phyloP scores from a whole-genome alignment of 2,888 invertebrate genomes.

The Lasioglossum marginatum region DNA sequence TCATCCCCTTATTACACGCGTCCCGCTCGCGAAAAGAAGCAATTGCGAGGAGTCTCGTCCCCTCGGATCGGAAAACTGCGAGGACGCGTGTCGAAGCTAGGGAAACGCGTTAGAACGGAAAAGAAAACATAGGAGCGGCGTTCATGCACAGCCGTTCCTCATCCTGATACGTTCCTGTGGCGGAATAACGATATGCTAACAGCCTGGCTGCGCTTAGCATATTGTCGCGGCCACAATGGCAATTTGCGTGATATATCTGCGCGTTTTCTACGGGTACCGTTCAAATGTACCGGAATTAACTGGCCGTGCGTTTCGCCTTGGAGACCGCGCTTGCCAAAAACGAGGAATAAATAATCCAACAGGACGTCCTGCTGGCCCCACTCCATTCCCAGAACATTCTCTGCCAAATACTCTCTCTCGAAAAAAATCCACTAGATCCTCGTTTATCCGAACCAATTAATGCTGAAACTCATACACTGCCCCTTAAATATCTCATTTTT shows the following conservation, averaged over 20 bases:
- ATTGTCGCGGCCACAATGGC: conserved; percentile 84
- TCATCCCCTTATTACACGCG: conserved; percentile 1
- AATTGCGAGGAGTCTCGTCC: conserved; percentile 26
- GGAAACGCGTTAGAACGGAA: conserved; percentile 40
- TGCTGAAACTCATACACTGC: background rate
- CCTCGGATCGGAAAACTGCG: conserved; percentile 26
- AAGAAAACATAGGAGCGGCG: conserved; percentile 32
- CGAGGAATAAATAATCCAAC: conserved; percentile 27
- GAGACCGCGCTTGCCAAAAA: conserved; percentile 37
- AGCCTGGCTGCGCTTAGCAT: conserved; percentile 77
- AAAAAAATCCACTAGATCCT: background rate
- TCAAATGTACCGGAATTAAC: conserved; percentile 84
- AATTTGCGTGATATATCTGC: conserved; percentile 83
- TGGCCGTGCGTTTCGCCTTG: conserved; percentile 42
- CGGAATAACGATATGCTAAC: conserved; percentile 81
- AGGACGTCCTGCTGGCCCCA: background rate
- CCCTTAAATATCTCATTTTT: background rate
- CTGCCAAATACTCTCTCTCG: background rate
- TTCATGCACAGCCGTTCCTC: conserved; percentile 29
- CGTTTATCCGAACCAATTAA: background rate
- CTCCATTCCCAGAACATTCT: background rate
- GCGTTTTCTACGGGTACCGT: conserved; percentile 72
- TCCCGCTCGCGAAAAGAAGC: background rate
- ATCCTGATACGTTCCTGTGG: conserved; percentile 41
- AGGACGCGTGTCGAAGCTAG: conserved; percentile 24